Evolutionary conservation across 2,888 invertebrate genomes (phyloP).

Genomic region (Stenodera caucasica): DNA sequence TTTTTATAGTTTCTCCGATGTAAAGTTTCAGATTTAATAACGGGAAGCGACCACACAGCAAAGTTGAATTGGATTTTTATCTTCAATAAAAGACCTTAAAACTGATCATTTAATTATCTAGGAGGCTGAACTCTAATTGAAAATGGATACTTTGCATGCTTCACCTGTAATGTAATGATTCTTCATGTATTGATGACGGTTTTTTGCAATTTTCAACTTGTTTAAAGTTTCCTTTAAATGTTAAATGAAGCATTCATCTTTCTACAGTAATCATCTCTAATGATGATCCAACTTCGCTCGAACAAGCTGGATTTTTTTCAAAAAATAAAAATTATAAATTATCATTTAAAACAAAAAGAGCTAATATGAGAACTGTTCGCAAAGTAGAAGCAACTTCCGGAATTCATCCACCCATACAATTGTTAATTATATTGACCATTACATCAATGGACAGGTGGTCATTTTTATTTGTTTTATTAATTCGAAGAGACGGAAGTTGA

Average conservation of each 20-base stretch:
- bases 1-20: neutral
- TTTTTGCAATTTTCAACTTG: conserved; percentile 3
- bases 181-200: neutral
- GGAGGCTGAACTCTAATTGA: neutral
- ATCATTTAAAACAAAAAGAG: too few species aligned
- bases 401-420: too few species aligned
- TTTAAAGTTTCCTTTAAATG: neutral
- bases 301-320: neutral
- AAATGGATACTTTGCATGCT: conserved; percentile 12
- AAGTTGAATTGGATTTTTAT: too few species aligned
- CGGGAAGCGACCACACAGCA: conserved; percentile 37
- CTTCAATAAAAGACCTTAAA: neutral
- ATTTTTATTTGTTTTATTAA: neutral
- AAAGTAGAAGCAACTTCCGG: too few species aligned
- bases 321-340: too few species aligned
- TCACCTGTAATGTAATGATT: conserved; percentile 1
- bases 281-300: conserved; percentile 21
- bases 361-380: too few species aligned
- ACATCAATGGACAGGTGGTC: neutral
- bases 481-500: neutral
- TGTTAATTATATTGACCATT: neutral
- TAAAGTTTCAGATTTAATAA: conserved; percentile 21
- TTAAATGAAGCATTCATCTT: conserved; percentile 22
- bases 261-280: conserved; percentile 17
- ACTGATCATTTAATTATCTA: neutral